These are phyloP conservation scores for Brenthis ino DNA, from an alignment of 2,888 invertebrate species.

Conservation along the genomic window DNA sequence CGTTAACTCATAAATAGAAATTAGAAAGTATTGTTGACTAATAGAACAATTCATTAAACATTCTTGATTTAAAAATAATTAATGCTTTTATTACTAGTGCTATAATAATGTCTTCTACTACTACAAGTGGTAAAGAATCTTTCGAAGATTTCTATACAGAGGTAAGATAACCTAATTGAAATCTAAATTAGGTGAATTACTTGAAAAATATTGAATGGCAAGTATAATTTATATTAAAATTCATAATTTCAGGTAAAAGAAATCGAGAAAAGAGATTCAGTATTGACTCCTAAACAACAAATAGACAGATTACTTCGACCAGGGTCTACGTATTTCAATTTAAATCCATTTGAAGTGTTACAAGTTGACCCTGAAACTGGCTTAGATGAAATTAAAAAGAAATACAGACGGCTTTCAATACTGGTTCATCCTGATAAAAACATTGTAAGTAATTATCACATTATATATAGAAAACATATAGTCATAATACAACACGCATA, in stretches of 20 bases:
- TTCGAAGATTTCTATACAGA: constrained; percentile 93
- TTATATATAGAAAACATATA: no score
- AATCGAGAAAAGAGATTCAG: constrained; percentile 98
- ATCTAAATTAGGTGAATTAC: background rate
- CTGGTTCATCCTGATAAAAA: constrained; percentile 99
- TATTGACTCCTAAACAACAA: constrained; percentile 97
- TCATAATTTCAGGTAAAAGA: constrained; percentile 92
- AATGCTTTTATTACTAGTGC: background rate
- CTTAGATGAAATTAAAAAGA: constrained; percentile 96
- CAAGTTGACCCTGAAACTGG: constrained; percentile 95
- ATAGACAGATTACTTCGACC: constrained; percentile 97
- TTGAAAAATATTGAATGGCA: background rate
- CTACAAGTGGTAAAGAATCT: constrained; percentile 80
- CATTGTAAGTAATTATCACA: constrained; percentile 64
- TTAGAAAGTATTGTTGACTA: no score
- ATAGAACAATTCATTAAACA: no score
- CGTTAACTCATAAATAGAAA: no score
- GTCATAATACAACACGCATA: background rate
- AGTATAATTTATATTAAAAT: background rate
- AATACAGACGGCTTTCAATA: constrained; percentile 97
- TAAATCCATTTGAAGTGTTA: constrained; percentile 97
- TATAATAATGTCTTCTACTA: constrained; percentile 29
- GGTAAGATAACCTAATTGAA: constrained; percentile 73
- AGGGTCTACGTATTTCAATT: constrained; percentile 98
- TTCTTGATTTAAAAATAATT: background rate